Base-by-base conservation (phyloP, 1,140 invertebrate genomes). In the Drosophila sulfurigaster region DNA sequence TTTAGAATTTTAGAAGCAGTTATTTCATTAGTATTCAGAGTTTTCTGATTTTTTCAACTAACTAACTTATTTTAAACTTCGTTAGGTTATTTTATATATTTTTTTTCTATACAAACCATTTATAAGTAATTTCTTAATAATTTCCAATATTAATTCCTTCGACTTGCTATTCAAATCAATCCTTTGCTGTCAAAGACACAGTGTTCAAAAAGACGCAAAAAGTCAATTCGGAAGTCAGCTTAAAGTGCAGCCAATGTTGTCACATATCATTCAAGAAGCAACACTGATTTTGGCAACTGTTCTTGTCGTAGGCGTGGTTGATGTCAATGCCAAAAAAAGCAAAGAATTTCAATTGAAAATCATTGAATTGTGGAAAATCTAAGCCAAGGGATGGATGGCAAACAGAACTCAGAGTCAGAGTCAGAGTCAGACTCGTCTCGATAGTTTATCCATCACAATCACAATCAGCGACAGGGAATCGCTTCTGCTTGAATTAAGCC, bases 401-500 rank as follows among this genome's bases (percentile, higher is more conserved):
- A 62, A 13, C 5, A 41, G 28, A 13, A 56, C 2, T 43, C 5
- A 51, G 20, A 25, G 20, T 25, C 3, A 3, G 20, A 20, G 20
- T 3, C 20, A 25, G 20, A 25, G 20, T 25, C 20, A 25, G 20
- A 25, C 20, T 8, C 35, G 35, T 7, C 35, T 38, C 35, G 35
- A 38, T 38, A 38, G 35, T 38, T 38, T 38, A 38, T 38, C 81
- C 89, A 89, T 89, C 85, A 89, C 85, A 81, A 89, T 89, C 85
- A 89, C 81, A 89, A 89, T 89, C 85, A 89, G 72, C 68, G 77
- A 48, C 85, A 78, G 78, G 43, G 71, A 70, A 90, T 85, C 81
- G 88, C 76, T 89, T 90, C 86, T 85, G 81, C 78, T 89, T 90
- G 85, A 83, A 81, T 89, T 59, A 73, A 79, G 86, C 69, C 45